phyloP scores from a whole-genome alignment of 2,113 vertebrate genomes.

The Geococcyx californianus region DNA sequence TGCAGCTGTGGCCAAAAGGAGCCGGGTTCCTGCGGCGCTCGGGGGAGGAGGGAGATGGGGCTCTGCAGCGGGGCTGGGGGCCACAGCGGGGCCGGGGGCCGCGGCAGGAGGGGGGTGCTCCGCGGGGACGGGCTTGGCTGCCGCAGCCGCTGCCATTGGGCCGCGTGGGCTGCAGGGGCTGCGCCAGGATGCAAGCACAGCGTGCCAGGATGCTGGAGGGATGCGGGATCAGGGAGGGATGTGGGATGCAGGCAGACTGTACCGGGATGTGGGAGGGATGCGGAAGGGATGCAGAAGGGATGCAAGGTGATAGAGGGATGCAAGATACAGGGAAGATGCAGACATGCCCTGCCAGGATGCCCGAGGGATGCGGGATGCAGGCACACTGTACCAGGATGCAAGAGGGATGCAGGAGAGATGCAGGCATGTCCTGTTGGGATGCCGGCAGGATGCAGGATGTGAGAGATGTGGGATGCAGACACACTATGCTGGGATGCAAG shows the following conservation, averaged over 20 bases:
- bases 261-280: not conserved
- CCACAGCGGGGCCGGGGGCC: not conserved
- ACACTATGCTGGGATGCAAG: no score
- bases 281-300: not conserved
- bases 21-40: fast-evolving
- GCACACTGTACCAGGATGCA: not conserved
- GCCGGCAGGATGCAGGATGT: not conserved
- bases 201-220: not conserved
- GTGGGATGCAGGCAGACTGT: not conserved
- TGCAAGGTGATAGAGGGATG: not conserved
- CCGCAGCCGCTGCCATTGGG: conserved; percentile 58
- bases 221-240: not conserved
- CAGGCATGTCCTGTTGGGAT: not conserved
- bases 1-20: not conserved
- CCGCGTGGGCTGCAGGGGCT: conserved; percentile 59
- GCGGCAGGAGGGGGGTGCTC: not conserved
- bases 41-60: not conserved
- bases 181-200: not conserved
- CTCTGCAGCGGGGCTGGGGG: not conserved
- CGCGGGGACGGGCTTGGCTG: conserved; percentile 22
- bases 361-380: not conserved
- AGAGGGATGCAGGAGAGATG: not conserved
- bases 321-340: not conserved
- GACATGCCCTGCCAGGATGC: not conserved
- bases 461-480: not conserved